Conservation (phyloP, 2,888 invertebrate genomes). For the Ormyrus thymus region DNA sequence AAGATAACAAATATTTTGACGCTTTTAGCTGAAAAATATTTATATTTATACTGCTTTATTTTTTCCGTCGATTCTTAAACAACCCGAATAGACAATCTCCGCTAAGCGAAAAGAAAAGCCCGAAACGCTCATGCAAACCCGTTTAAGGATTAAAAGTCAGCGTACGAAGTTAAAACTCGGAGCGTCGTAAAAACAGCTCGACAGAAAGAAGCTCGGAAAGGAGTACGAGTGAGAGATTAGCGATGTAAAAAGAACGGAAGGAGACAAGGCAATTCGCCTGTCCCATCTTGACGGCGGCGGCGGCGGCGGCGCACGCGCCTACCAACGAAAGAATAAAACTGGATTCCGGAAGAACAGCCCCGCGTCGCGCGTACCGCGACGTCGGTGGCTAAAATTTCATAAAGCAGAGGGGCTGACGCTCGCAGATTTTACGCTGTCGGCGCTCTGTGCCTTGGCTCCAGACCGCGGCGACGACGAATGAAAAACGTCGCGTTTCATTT, state of each 20-base stretch:
- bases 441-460: constrained; percentile 25
- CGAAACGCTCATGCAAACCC: too few relatives aligned
- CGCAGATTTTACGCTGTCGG: constrained; percentile 40
- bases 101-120: neutral
- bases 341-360: constrained; percentile 21
- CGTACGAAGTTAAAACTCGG: neutral
- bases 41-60: too few relatives aligned
- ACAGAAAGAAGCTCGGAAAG: neutral
- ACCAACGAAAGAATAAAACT: constrained; percentile 29
- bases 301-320: neutral
- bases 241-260: constrained; percentile 20
- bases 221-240: constrained; percentile 24
- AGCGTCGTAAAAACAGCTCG: neutral
- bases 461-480: neutral
- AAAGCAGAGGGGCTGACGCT: constrained; percentile 36
- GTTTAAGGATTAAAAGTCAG: neutral
- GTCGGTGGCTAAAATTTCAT: constrained; percentile 32
- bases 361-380: neutral
- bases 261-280: constrained; percentile 37
- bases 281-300: constrained; percentile 5
- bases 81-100: neutral
- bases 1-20: too few relatives aligned
- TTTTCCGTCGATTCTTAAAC: too few relatives aligned
- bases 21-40: too few relatives aligned
- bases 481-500: constrained; percentile 42